Percentiles rank a stretch among this genome's conserved stretches.
Evolutionary conservation across 2,797 vertebrate genomes (phyloP).

Genomic region (Ara ararauna): DNA sequence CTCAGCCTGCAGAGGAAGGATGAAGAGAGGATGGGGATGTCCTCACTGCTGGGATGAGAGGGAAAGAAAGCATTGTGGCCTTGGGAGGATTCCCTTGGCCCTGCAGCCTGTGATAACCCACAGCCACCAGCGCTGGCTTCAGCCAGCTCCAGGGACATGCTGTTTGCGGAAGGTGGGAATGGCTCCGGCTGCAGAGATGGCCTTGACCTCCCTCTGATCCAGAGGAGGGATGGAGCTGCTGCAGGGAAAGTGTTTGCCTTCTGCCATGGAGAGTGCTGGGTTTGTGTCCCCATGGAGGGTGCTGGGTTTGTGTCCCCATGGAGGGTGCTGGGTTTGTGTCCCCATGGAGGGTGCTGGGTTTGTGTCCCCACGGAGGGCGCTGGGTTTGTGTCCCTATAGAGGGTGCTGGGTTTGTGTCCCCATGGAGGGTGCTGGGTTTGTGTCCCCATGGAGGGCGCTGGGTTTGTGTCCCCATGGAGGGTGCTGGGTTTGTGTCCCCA

Average conservation of each 20-base stretch:
- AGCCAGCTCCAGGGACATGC: background rate
- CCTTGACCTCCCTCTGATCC: background rate
- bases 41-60: fast-evolving
- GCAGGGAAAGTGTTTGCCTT: background rate
- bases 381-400: too few species aligned
- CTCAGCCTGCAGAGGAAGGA: fast-evolving
- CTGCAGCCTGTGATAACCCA: background rate
- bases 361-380: too few species aligned
- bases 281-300: background rate
- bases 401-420: too few species aligned
- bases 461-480: background rate
- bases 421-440: too few species aligned
- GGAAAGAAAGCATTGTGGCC: background rate
- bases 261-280: background rate
- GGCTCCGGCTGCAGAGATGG: background rate
- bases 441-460: too few species aligned
- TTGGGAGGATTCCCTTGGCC: background rate
- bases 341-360: background rate
- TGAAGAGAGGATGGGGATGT: background rate
- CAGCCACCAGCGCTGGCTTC: background rate
- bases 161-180: background rate
- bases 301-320: background rate
- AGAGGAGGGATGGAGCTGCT: background rate
- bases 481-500: background rate
- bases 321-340: background rate